phyloP scores from a whole-genome alignment of 2,888 invertebrate species.

The Ormyrus labotus region DNA sequence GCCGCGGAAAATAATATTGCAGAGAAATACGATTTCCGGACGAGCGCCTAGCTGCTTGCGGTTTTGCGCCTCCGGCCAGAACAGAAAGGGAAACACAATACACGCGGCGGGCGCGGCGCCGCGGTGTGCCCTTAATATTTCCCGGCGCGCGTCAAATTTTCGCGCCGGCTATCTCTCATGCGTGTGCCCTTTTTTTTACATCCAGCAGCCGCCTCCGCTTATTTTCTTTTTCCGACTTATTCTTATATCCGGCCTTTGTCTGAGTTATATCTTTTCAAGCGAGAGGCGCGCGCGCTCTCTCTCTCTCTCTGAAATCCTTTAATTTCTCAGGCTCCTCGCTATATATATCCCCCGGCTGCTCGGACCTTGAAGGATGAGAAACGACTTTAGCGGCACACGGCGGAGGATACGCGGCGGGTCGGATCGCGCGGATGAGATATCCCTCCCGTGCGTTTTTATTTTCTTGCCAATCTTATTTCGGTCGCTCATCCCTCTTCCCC shows the following conservation, averaged over 20 bases:
- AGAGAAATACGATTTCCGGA: slow-evolving; percentile 7
- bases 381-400: slow-evolving; percentile 22
- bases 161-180: neutral
- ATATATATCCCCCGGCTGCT: neutral
- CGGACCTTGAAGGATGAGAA: slow-evolving; percentile 41
- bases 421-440: neutral
- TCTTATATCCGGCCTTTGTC: slow-evolving; percentile 7
- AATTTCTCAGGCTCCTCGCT: slow-evolving; percentile 13
- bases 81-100: no score
- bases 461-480: slow-evolving; percentile 17
- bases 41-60: neutral
- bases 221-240: slow-evolving; percentile 7
- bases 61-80: neutral
- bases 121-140: no score
- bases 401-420: neutral
- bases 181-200: neutral
- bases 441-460: slow-evolving; percentile 7
- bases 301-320: slow-evolving; percentile 20
- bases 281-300: no score
- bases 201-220: slow-evolving; percentile 4
- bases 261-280: no score
- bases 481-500: neutral
- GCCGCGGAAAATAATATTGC: slow-evolving; percentile 20
- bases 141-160: no score
- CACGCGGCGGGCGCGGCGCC: no score